phyloP scores from a whole-genome alignment of 2,113 vertebrate genomes.

The Opisthocomus hoazin region DNA sequence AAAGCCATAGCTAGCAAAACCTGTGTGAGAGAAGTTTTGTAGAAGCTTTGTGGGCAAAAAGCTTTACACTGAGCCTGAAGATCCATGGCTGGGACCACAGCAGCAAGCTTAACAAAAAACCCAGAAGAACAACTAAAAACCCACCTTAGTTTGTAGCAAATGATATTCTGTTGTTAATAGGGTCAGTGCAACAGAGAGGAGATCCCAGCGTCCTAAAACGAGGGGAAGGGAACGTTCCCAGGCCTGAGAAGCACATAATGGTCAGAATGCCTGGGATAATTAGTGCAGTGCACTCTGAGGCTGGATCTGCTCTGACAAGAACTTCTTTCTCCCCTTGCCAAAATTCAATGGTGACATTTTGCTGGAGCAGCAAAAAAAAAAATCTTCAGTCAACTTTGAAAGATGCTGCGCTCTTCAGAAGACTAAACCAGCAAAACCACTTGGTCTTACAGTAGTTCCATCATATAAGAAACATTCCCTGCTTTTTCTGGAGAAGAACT shows the following conservation, averaged over 20 bases:
- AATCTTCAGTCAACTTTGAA: neutral
- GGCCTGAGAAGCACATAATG: neutral
- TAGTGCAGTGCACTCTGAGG: neutral
- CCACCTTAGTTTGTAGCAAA: neutral
- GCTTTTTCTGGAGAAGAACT: neutral
- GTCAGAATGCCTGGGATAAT: neutral
- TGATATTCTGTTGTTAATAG: neutral
- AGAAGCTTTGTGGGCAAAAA: neutral
- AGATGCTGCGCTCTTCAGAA: neutral
- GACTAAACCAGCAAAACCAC: neutral
- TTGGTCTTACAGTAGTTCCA: neutral
- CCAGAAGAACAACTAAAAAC: neutral
- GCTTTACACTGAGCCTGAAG: neutral
- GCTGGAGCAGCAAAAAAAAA: neutral
- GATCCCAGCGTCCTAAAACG: neutral
- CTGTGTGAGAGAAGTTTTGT: neutral
- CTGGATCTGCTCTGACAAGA: neutral
- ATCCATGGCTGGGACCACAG: neutral
- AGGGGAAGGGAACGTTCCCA: neutral
- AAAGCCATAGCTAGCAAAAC: neutral
- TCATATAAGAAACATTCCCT: neutral
- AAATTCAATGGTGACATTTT: neutral
- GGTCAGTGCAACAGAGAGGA: constrained; percentile 2
- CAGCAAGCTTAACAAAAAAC: neutral
- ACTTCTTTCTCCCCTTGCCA: neutral